Conservation (phyloP, 2,888 invertebrate species). For the Megastigmus dorsalis region DNA sequence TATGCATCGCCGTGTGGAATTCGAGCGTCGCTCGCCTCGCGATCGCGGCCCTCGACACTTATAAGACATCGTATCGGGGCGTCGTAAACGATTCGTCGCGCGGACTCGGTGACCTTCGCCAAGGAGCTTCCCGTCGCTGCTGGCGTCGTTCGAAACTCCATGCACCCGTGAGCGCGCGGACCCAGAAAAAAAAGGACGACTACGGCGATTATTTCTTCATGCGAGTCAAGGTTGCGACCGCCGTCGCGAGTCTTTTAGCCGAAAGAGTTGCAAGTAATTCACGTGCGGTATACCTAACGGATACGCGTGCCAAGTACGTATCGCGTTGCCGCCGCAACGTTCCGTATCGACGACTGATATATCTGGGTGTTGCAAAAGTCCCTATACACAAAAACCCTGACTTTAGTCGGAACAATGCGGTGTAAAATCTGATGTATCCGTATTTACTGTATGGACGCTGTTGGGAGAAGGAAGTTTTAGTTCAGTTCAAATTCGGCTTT, state of each 20-base stretch:
- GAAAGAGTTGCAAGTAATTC: constrained; percentile 32
- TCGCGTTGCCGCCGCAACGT: constrained; percentile 1
- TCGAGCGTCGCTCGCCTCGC: too few species aligned
- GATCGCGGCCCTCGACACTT: too few species aligned
- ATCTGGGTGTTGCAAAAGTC: not conserved
- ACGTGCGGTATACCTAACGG: not conserved
- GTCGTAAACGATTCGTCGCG: constrained; percentile 17
- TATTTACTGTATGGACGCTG: too few species aligned
- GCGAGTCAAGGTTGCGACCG: constrained; percentile 33
- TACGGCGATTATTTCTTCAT: constrained; percentile 24
- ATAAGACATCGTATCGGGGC: too few species aligned
- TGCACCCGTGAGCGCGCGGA: too few species aligned
- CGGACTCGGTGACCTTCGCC: not conserved
- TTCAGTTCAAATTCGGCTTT: too few species aligned
- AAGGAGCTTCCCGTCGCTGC: constrained; percentile 19
- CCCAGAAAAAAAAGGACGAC: not conserved
- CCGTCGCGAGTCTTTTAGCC: not conserved
- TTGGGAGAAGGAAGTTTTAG: too few species aligned
- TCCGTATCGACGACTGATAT: constrained; percentile 2
- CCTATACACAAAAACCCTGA: too few species aligned
- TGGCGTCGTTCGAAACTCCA: not conserved
- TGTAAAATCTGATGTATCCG: too few species aligned
- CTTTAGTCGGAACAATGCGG: too few species aligned
- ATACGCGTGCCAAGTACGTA: too few species aligned
- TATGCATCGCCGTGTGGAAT: too few species aligned